Percentiles rank a stretch among this genome's conserved stretches.
Conservation (phyloP, 1,140 invertebrate genomes). For the Caenorhabditis remanei region DNA sequence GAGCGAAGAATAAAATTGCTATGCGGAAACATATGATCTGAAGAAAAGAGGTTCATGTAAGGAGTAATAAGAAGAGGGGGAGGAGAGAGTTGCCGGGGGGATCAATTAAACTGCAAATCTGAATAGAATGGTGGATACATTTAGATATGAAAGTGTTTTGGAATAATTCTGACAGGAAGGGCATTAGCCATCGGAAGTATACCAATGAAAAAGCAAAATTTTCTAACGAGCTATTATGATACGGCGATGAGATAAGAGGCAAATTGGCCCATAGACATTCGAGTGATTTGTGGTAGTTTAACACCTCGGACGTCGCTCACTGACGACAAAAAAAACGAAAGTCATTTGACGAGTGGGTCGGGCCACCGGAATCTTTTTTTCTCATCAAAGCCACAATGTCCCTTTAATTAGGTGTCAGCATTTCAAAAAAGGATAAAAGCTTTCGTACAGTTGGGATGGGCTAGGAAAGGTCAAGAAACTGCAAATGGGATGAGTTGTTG, state of each 20-base stretch:
- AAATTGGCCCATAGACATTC: constrained; percentile 51
- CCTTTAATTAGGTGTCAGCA: background rate
- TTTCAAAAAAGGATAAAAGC: background rate
- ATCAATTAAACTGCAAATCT: too few relatives aligned
- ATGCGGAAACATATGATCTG: constrained; percentile 8
- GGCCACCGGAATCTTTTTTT: background rate
- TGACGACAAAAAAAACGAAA: constrained; percentile 3
- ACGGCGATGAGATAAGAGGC: constrained; percentile 40
- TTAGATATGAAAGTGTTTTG: background rate
- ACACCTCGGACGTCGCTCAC: background rate
- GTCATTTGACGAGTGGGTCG: constrained; percentile 20
- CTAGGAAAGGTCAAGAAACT: background rate
- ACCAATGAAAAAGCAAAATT: constrained; percentile 34
- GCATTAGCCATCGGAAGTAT: constrained; percentile 47
- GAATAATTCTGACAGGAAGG: constrained; percentile 13
- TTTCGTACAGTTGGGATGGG: background rate
- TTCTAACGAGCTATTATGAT: constrained; percentile 54
- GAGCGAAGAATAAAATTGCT: background rate
- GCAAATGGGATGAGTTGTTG: background rate
- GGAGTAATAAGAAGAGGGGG: background rate
- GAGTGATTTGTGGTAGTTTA: constrained; percentile 53
- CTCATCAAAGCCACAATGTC: background rate
- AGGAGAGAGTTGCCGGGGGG: too few relatives aligned
- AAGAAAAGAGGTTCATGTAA: background rate
- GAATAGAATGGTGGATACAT: background rate